Base-by-base conservation (phyloP, 2,888 invertebrate species). In the Stenolophus ochropezus region DNA sequence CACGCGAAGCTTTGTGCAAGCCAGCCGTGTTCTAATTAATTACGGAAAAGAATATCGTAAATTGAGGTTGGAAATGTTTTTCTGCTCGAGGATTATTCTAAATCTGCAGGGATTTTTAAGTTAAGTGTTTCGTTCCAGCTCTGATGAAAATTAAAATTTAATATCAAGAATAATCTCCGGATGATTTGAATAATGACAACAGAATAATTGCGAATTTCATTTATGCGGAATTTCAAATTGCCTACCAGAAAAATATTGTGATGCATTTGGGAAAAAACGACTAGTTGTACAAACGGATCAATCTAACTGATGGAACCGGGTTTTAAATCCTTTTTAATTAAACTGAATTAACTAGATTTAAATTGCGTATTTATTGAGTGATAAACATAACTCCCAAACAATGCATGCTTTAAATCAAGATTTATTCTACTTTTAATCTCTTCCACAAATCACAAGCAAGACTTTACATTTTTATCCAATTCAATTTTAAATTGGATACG, bases 41-140 rank as follows among this genome's bases (percentile, higher is more conserved):
- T 61, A 61, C 25, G 25, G 25, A 61, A 61, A 61, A 61, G 61
- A 61, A 61, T 61, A 61, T 61, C 61, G 61, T 23, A 61, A 61
- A 61, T 61, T 61, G 61, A 61, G 61, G 25, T 61, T 61, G 61
- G 61, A 61, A 61, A 61, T 25, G 61, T 61, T 61, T 61, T 25
- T 61, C 23, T 61, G 14, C 14, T n/a, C 3, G 14, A 25, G 61
- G 61, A 25, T 61, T 61, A 61, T 61, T 61, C 61, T 61, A 61
- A 61, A 61, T 61, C 61, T 61, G 61, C 5, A 1, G 25, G 61
- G 61, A 61, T 61, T 61, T 61, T 61, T 61, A 61, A 61, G 61
- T 25, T 61, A 61, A 61, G 61, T 61, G 61, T 61, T 61, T 61
- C 23, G 61, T 25, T 61, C n/a, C 21, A 23, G 61, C 27, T 14